Evolutionary conservation across 2,113 vertebrate species (phyloP).

Genomic region (Dicentrarchus labrax): DNA sequence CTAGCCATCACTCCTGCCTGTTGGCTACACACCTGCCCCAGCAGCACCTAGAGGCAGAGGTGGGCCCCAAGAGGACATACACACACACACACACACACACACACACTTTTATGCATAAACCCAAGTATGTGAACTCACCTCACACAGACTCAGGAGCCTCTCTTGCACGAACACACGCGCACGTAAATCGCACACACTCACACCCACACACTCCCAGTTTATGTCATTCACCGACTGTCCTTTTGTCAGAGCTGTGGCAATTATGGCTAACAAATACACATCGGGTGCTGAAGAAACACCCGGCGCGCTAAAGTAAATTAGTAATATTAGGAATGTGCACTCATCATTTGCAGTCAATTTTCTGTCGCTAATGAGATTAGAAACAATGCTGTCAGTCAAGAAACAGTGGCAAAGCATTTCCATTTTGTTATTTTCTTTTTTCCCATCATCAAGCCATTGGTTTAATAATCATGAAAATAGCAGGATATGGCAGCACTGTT

Average conservation of each 20-base stretch:
- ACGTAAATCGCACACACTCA: conserved; percentile 18
- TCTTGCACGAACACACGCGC: not conserved
- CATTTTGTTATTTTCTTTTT: conserved; percentile 73
- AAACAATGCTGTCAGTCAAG: conserved; percentile 84
- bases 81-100: conserved; percentile 20
- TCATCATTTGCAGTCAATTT: conserved; percentile 86
- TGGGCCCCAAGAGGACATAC: conserved; percentile 67
- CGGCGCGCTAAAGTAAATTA: conserved; percentile 73
- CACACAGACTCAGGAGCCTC: conserved; percentile 26
- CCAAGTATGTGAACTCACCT: conserved; percentile 20
- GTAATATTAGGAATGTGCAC: conserved; percentile 79
- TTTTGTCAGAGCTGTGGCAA: conserved; percentile 75
- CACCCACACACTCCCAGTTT: conserved; percentile 26
- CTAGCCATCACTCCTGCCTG: conserved; percentile 79
- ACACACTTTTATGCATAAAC: conserved; percentile 37
- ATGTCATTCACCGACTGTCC: conserved; percentile 62
- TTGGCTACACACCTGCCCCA: conserved; percentile 85
- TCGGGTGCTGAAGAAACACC: conserved; percentile 66
- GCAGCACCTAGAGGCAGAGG: conserved; percentile 77
- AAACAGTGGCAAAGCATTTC: conserved; percentile 74
- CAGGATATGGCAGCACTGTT: conserved; percentile 75
- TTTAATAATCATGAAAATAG: conserved; percentile 82
- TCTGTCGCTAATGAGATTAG: conserved; percentile 82
- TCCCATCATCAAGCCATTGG: conserved; percentile 67
- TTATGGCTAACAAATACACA: conserved; percentile 77